These are phyloP conservation scores for Xanthia icteritia DNA, from an alignment of 2,888 invertebrate genomes.

Conservation along the genomic window DNA sequence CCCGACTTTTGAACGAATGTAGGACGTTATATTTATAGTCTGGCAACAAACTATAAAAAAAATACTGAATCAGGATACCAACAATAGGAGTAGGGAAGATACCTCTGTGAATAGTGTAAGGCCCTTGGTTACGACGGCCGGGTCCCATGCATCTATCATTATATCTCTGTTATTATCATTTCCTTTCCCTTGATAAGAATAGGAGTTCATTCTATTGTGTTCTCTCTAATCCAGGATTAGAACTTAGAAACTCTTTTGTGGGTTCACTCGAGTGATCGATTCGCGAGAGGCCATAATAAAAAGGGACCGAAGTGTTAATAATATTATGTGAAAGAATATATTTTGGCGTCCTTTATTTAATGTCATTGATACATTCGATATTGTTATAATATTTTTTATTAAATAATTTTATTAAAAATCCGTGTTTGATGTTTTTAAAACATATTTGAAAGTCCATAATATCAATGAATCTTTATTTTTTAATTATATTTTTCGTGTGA, in stretches of 20 bases:
- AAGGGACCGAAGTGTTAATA: slow-evolving; percentile 4
- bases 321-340: neutral
- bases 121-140: slow-evolving; percentile 63
- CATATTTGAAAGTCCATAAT: neutral
- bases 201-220: slow-evolving; percentile 30
- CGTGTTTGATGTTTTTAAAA: neutral
- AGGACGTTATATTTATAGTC: slow-evolving; percentile 3
- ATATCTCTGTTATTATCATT: slow-evolving; percentile 62
- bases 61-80: slow-evolving; percentile 3
- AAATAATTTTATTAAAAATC: neutral
- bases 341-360: neutral
- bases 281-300: neutral
- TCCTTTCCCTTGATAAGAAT: slow-evolving; percentile 42
- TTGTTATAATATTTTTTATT: neutral
- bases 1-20: neutral
- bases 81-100: slow-evolving; percentile 34
- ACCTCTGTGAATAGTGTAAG: slow-evolving; percentile 74
- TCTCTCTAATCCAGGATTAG: slow-evolving; percentile 26
- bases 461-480: neutral
- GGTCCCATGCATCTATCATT: slow-evolving; percentile 73
- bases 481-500: neutral
- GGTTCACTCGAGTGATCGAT: slow-evolving; percentile 27
- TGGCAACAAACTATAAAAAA: slow-evolving; percentile 10
- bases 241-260: slow-evolving; percentile 32
- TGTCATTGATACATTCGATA: slow-evolving; percentile 41